phyloP scores from a whole-genome alignment of 2,113 vertebrate species.

The Burhinus oedicnemus region DNA sequence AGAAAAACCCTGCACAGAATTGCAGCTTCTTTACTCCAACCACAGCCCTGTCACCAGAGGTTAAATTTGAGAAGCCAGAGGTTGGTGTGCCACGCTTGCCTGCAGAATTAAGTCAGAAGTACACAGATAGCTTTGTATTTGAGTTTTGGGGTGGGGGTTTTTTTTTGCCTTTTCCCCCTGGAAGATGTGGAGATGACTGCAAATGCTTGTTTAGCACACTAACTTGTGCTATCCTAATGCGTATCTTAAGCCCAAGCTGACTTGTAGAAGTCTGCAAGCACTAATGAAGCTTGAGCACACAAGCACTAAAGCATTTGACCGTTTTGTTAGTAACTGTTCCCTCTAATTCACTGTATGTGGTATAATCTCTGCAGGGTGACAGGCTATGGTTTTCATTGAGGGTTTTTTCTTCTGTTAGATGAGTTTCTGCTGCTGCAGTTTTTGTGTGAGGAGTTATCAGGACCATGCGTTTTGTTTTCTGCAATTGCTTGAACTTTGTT shows the following conservation, averaged over 20 bases:
- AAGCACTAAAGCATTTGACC: not conserved
- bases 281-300: not conserved
- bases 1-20: not conserved
- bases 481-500: constrained; percentile 9
- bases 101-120: not conserved
- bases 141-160: too few relatives aligned
- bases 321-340: not conserved
- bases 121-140: not conserved
- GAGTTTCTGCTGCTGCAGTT: constrained; percentile 18
- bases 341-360: not conserved
- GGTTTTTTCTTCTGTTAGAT: not conserved
- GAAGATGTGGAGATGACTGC: not conserved
- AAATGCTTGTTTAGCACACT: not conserved
- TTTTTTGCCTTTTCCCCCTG: too few relatives aligned
- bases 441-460: not conserved
- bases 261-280: not conserved
- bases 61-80: not conserved
- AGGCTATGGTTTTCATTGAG: not conserved
- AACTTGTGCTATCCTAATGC: not conserved
- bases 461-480: not conserved
- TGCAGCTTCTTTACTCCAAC: not conserved
- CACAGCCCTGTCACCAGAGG: not conserved
- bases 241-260: not conserved
- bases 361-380: not conserved
- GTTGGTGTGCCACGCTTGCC: not conserved